Evolutionary conservation across 2,888 invertebrate genomes (phyloP), one percentile per base, ranked within the genome.

Genomic region (Hyposoter dolosus): DNA sequence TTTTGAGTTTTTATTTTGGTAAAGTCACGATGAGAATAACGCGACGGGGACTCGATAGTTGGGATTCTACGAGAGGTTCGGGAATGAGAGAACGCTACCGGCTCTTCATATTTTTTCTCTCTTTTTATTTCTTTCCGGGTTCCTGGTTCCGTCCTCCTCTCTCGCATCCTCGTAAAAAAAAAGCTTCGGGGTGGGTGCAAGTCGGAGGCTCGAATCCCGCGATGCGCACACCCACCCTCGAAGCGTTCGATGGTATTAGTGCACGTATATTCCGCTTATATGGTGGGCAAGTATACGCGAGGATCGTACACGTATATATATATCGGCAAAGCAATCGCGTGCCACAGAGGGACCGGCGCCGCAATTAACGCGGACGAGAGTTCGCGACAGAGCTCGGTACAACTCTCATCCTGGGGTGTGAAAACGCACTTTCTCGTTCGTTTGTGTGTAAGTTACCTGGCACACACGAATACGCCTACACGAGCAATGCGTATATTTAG

Each of bases 331-430:
- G 83, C 78, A 72, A 78, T 82, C 82, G 79, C 71, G 76, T 79
- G 66, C 76, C 76, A 68, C 72, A 69, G 79, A 74, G 78, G 72
- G 53, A 79, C 82, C 82, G 84, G 84, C 84, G 82, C 79, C 84
- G 84, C 84, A 87, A 87, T 87, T 87, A 87, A 87, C 87, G 82
- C 87, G 79, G 63, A 82, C 82, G 82, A 82, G 84, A 81, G 43
- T 84, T 76, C 71, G 80, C 80, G 71, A 69, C 43, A 69, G 69
- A 56, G 43, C 56, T 43, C 9, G 12, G 43, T 35, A 66, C 47
- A 66, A 40, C 77, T 77, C 50, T 53, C 40, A 40, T 23, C 32
- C 75, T 60, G 76, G 71, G 60, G 78, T 82, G 84, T 84, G 82
- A 86, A 76, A 86, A 86, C 84, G 86, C 84, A 84, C 86, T 84